Evolutionary conservation across 2,113 vertebrate genomes (phyloP).

Genomic region (Menura novaehollandiae): DNA sequence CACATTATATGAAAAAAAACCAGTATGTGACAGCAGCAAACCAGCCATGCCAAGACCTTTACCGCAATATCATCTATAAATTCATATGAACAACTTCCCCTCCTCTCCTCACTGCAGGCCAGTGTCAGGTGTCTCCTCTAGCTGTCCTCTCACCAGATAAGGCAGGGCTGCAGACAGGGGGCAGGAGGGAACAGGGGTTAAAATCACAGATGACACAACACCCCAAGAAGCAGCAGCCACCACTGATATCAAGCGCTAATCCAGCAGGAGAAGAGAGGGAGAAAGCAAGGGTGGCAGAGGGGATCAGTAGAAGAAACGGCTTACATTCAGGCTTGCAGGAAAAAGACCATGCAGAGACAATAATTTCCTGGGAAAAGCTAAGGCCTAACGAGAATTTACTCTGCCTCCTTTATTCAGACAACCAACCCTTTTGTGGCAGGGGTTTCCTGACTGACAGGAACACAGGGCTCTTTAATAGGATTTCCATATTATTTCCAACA

Average conservation of each 20-base stretch:
- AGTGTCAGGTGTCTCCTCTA: accelerated
- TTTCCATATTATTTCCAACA: constrained; percentile 88
- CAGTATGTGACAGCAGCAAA: background rate
- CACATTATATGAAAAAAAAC: accelerated
- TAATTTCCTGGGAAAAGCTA: constrained; percentile 84
- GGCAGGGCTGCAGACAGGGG: background rate
- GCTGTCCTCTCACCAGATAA: background rate
- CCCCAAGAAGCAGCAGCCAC: background rate
- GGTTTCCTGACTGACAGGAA: constrained; percentile 82
- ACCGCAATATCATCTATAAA: background rate
- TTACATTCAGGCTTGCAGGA: constrained; percentile 76
- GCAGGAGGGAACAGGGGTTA: constrained; percentile 38
- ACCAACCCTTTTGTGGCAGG: constrained; percentile 75
- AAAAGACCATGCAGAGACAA: constrained; percentile 77
- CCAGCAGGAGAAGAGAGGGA: constrained; percentile 36
- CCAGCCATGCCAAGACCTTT: background rate
- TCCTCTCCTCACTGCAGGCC: background rate
- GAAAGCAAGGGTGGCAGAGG: constrained; percentile 65
- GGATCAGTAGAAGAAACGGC: constrained; percentile 73
- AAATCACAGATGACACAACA: constrained; percentile 70
- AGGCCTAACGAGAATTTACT: constrained; percentile 82
- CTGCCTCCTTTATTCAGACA: constrained; percentile 76
- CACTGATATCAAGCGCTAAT: constrained; percentile 68
- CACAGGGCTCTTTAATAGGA: constrained; percentile 80
- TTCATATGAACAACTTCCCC: background rate